Evolutionary conservation across 2,888 invertebrate species (phyloP).

Genomic region (Thysanoteuthis rhombus): DNA sequence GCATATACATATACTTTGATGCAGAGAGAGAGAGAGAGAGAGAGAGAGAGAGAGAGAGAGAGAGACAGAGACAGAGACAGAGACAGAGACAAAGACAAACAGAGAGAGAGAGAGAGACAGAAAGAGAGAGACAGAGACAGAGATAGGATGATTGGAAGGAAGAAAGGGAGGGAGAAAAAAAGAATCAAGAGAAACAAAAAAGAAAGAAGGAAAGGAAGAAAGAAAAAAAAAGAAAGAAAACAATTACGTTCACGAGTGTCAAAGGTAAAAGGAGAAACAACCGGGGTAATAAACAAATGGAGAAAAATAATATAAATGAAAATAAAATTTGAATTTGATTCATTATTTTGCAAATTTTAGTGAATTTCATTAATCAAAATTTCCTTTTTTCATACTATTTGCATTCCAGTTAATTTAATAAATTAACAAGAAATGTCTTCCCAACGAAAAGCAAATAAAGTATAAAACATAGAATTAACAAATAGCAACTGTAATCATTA

Average conservation of each 20-base stretch:
- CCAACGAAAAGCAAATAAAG: not conserved
- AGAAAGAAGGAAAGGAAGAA: not conserved
- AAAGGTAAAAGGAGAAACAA: not conserved
- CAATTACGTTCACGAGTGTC: not conserved
- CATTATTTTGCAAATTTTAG: not conserved
- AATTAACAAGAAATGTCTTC: not conserved
- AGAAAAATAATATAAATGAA: not conserved
- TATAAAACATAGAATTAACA: not conserved
- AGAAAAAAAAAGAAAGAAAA: not conserved
- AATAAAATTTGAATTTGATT: not conserved
- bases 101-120: too few species aligned
- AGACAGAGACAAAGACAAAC: too few species aligned
- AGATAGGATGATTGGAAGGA: too few species aligned
- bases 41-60: too few species aligned
- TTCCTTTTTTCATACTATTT: not conserved
- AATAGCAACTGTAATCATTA: too few species aligned
- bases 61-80: too few species aligned
- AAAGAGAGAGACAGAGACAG: too few species aligned
- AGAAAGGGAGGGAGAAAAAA: too few species aligned
- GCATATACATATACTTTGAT: too few species aligned
- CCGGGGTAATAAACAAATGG: not conserved
- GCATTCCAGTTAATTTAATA: not conserved
- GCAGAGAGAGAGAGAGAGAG: too few species aligned
- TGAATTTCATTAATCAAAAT: constrained; percentile 12
- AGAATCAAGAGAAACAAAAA: not conserved